These are phyloP conservation scores for Apotomis betuletana DNA, from an alignment of 2,888 invertebrate genomes.

Conservation along the genomic window DNA sequence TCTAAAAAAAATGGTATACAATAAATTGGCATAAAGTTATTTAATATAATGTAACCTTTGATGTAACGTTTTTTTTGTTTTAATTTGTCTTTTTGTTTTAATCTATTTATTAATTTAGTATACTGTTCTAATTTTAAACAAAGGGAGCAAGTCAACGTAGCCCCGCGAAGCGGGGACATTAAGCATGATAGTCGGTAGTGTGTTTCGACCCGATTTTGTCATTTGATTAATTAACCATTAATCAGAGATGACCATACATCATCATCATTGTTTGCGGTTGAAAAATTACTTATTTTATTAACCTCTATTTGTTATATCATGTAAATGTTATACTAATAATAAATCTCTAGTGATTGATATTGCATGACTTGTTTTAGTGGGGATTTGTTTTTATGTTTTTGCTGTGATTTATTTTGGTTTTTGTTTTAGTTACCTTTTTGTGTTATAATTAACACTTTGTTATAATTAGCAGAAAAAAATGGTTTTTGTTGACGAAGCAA, in stretches of 20 bases:
- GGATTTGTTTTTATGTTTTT: not conserved
- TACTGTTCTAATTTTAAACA: no score
- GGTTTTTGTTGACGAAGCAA: no score
- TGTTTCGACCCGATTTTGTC: conserved; percentile 6
- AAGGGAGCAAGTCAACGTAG: no score
- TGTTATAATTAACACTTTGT: no score
- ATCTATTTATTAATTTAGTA: no score
- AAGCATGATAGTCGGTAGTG: not conserved
- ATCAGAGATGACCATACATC: conserved; percentile 34
- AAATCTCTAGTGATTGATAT: conserved; percentile 25
- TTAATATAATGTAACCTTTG: no score
- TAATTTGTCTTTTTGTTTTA: no score
- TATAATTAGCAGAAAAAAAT: no score
- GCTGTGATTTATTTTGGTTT: not conserved
- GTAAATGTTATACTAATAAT: conserved; percentile 34
- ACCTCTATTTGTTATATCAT: conserved; percentile 29
- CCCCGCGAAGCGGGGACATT: no score
- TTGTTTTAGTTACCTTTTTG: not conserved
- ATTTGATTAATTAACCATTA: conserved; percentile 38
- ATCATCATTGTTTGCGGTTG: conserved; percentile 40
- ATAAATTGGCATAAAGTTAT: no score
- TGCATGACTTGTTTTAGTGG: not conserved
- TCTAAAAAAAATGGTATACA: no score
- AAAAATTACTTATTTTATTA: conserved; percentile 38
- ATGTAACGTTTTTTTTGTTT: no score